Base-by-base conservation (phyloP, 2,888 invertebrate species). In the Acleris cristana region DNA sequence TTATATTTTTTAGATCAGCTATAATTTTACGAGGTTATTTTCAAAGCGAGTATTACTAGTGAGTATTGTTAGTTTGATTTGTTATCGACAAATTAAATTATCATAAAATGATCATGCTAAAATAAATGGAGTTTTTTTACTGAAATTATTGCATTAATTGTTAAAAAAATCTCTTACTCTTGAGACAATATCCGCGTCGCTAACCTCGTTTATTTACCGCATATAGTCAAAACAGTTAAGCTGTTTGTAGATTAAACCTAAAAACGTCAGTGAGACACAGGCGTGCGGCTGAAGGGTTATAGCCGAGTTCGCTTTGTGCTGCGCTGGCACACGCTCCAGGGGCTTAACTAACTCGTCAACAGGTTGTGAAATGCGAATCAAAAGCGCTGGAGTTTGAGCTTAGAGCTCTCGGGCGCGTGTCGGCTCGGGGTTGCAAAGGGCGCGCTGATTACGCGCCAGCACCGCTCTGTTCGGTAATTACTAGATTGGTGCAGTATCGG, bases 341-440 rank as follows among this genome's bases (percentile, higher is more conserved):
- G 83, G 85, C 80, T 87, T 83, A 82, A 86, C 86, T 86, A 83
- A 89, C 85, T 86, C 82, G 87, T 90, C 89, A 91, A 91, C 90
- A 91, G 90, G 90, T 91, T 87, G 89, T 87, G 85, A 89, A 91
- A 89, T 89, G 81, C 79, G 76, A 85, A 81, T 88, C 84, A 85
- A 88, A 89, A 85, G 88, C 83, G 76, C 76, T 82, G 76, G 80
- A 82, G 83, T 84, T 80, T 78, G 76, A 85, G 81, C 80, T 79
- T 78, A 71, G 79, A 87, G 84, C 85, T 83, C 86, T 84, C 81
- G 75, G 82, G 80, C 84, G 84, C 84, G 86, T 86, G 85, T 83
- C 83, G 83, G 82, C 80, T 82, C 83, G 83, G 82, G 81, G 80
- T 78, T 79, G 83, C 86, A 88, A 90, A 90, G 89, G 87, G 84